Base-by-base conservation (phyloP, 2,797 vertebrate species). In the Lagodon rhomboides region DNA sequence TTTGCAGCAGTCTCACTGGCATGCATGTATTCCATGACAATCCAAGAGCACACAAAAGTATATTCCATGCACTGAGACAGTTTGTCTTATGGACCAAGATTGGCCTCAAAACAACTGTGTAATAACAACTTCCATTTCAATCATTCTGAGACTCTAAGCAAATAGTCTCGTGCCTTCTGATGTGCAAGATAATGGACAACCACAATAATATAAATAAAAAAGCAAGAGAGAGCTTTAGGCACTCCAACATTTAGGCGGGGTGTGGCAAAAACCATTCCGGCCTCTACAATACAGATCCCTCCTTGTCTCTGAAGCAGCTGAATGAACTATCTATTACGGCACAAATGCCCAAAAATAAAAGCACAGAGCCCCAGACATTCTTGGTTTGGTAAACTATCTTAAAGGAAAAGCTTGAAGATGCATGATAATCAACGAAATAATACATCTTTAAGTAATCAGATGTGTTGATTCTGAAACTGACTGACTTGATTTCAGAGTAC, bases 1-100 rank as follows among this genome's bases (percentile, higher is more conserved):
- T 90, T 90, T 89, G 79, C 72, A 54, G 76, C 64, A 74, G 82
- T 92, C 81, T 85, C 85, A 75, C 55, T 68, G 83, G 80, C 67
- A 76, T 43, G 56, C 49, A 87, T 83, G 74, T 68, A 82, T 78
- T 84, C 69, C 56, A 68, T 46, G 38, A 49, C 62, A 83, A 86
- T 68, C 47, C 75, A 74, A 25, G 46, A 75, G 27, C 38, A 62
- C 58, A 85, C 73, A 73, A 79, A 73, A 85, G 61, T 67, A 70
- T 70, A 73, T 64, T 83, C 75, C 51, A 64, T 66, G 53, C 59
- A 55, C 20, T 55, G 44, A 75, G 20, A 70, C 30, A 4, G 60
- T 78, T 89, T 8, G 65, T 72, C 20, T 70, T 44, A 74, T 75
- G 49, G 43, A 68, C 22, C 20, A 80, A 65, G 79, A 73, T 18